phyloP scores from a whole-genome alignment of 92 coral and sea anemone genomes.

The Chrysogorgia sp. region DNA sequence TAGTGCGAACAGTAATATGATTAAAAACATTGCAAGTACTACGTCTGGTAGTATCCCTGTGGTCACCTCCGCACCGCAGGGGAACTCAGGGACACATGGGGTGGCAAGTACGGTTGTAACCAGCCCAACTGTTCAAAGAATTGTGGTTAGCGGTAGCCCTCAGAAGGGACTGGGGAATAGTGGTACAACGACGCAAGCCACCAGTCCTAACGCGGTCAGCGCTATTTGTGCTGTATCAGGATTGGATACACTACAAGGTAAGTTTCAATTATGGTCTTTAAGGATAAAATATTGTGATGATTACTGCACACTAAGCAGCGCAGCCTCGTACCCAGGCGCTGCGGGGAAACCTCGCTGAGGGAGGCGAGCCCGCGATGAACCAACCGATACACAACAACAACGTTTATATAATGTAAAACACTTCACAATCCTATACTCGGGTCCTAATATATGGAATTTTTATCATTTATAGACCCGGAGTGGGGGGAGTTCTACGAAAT shows the following conservation, averaged over 20 bases:
- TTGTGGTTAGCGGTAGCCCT: slow-evolving; percentile 56
- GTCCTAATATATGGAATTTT: too few relatives aligned
- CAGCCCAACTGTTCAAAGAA: slow-evolving; percentile 64
- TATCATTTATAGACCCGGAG: too few relatives aligned
- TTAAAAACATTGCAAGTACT: slow-evolving; percentile 90
- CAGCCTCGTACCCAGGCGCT: too few relatives aligned
- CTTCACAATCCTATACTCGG: too few relatives aligned
- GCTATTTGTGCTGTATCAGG: slow-evolving; percentile 98
- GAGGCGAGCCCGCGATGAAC: too few relatives aligned
- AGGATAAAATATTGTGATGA: too few relatives aligned
- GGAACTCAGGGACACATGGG: slow-evolving; percentile 50
- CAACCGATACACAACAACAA: too few relatives aligned
- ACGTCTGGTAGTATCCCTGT: too few relatives aligned
- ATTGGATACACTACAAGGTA: slow-evolving; percentile 94
- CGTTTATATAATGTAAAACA: too few relatives aligned
- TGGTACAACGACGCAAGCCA: slow-evolving; percentile 71
- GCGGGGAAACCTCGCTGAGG: too few relatives aligned
- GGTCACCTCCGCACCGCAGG: not conserved
- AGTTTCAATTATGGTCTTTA: slow-evolving; percentile 25
- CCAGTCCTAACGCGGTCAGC: slow-evolving; percentile 94
- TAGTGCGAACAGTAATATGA: slow-evolving; percentile 82
- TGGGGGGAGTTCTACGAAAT: too few relatives aligned
- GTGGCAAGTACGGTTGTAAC: slow-evolving; percentile 57
- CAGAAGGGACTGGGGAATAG: slow-evolving; percentile 43
- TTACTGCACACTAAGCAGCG: too few relatives aligned